phyloP scores from a whole-genome alignment of 2,888 invertebrate genomes.

The Camptogramma bilineatum region DNA sequence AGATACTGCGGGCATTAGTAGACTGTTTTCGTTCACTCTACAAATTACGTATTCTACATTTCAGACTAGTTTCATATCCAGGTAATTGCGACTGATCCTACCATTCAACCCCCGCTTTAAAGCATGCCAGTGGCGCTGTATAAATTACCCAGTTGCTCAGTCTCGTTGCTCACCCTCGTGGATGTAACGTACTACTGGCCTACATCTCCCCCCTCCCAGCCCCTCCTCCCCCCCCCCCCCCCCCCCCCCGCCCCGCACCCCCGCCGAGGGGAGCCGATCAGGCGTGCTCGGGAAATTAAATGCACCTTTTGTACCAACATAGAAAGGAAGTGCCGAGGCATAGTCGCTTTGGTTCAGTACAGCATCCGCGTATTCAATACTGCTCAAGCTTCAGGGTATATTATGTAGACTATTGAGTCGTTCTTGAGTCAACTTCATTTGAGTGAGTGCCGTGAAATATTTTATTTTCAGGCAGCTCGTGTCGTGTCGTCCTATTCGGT shows the following conservation, averaged over 20 bases:
- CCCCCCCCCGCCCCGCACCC: not conserved
- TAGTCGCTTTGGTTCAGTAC: not conserved
- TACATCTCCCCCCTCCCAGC: constrained; percentile 8
- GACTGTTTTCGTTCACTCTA: not conserved
- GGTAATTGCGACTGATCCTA: not conserved
- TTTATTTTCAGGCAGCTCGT: too few species aligned
- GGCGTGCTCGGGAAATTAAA: constrained; percentile 14
- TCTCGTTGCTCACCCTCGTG: constrained; percentile 9
- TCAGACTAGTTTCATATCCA: not conserved
- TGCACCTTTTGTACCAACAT: constrained; percentile 23
- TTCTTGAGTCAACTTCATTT: too few species aligned
- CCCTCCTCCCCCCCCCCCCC: not conserved
- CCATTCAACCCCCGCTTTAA: not conserved
- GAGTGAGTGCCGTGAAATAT: too few species aligned
- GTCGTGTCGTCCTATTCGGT: too few species aligned
- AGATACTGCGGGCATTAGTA: not conserved
- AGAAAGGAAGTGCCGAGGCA: constrained; percentile 5
- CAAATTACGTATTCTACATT: not conserved
- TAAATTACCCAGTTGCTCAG: constrained; percentile 16
- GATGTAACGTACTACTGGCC: constrained; percentile 11
- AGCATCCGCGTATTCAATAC: not conserved
- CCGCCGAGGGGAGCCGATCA: not conserved
- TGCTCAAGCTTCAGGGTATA: too few species aligned
- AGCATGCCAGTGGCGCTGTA: not conserved
- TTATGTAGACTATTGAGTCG: not conserved